phyloP scores from a whole-genome alignment of 2,797 vertebrate genomes.

The Parambassis ranga region DNA sequence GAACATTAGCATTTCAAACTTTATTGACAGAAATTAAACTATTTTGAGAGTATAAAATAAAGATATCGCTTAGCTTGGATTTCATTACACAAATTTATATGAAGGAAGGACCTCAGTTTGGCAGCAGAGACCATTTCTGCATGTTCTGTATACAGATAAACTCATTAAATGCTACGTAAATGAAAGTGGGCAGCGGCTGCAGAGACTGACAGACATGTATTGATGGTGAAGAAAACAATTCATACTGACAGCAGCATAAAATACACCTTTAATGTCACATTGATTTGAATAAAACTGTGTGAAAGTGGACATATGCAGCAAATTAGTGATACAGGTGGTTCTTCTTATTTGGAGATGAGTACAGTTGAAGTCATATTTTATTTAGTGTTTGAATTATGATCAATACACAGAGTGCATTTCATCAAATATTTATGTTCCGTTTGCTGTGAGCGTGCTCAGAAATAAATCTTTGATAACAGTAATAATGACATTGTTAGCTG shows the following conservation, averaged over 20 bases:
- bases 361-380: not conserved
- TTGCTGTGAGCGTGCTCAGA: too few species aligned
- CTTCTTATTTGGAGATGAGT: not conserved
- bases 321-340: too few species aligned
- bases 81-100: too few species aligned
- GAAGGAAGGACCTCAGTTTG: not conserved
- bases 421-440: too few species aligned
- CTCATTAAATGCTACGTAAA: conserved; percentile 3
- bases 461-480: too few species aligned
- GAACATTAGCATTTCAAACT: not conserved
- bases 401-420: not conserved
- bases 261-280: not conserved
- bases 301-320: too few species aligned
- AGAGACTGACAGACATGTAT: not conserved
- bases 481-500: too few species aligned
- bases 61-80: too few species aligned
- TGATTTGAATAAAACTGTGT: not conserved
- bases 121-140: too few species aligned
- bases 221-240: not conserved
- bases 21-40: too few species aligned
- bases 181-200: not conserved
- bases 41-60: too few species aligned
- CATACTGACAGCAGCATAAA: not conserved
- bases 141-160: not conserved
- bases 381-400: not conserved